Base-by-base conservation (phyloP, 2,888 invertebrate genomes). In the Agrochola circellaris region DNA sequence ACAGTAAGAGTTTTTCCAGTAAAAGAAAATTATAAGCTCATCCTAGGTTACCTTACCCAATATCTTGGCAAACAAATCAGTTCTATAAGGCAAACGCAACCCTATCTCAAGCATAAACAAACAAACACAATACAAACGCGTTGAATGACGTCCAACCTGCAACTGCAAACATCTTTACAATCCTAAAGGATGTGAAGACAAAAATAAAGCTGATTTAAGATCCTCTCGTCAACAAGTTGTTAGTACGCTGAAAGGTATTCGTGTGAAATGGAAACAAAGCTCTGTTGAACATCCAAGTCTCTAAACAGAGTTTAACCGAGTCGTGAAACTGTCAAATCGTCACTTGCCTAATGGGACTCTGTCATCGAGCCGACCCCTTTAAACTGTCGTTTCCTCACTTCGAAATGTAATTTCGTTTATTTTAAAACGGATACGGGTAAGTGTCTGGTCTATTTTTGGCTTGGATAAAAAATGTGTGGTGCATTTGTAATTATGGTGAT, bases 341-440 rank as follows among this genome's bases (percentile, higher is more conserved):
- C 96, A 95, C 95, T 90, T 90, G 89, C 88, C 92, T 96, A 96
- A 96, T 96, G 94, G 95, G 93, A 91, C 91, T 94, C 93, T 94
- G 95, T 96, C 96, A 93, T 93, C 95, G 91, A 82, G 87, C 80
- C 93, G 93, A 94, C 93, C 94, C 94, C 94, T 94, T 95, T 94
- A 94, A 95, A 95, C 93, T 92, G 92, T 90, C 93, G 91, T 94
- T 95, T 96, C 95, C 95, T 93, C 93, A 89, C 93, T 91, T 91
- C 89, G 83, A 91, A 84, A 90, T 89, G 89, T 91, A 88, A 91
- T 89, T 89, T 85, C 82, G 83, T 87, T 89, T 88, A 87, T 88
- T 88, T 89, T 88, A 79, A 82, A 88, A 90, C 87, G 89, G 90
- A 90, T 90, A 88, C 87, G 89, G 87, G 88, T 89, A 88, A 88